A percentile compares a stretch with the other conserved stretches of the same genome.
Evolutionary conservation across 64 coral and sea anemone genomes (phyloP).

Genomic region (Montipora capricornis): DNA sequence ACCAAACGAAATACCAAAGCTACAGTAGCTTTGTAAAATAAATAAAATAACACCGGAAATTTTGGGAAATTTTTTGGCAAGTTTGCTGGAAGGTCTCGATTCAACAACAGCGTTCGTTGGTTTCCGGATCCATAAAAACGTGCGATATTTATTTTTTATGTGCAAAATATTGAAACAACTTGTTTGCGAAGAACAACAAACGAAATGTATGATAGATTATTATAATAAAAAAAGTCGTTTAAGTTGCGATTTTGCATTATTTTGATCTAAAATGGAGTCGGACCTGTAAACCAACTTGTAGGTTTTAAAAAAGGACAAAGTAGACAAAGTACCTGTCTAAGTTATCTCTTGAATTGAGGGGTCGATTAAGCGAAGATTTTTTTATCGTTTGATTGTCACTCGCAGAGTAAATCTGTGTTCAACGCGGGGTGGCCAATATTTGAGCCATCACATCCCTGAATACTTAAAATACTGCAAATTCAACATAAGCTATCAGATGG

Average conservation of each 20-base stretch:
- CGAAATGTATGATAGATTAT: not conserved
- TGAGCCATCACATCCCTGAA: slow-evolving; percentile 58
- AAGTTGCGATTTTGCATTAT: not conserved
- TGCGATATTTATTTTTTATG: slow-evolving; percentile 3
- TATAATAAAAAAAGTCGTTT: not conserved
- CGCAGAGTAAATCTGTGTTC: slow-evolving; percentile 7
- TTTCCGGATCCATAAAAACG: not conserved
- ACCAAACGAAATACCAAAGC: not conserved
- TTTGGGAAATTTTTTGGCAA: not conserved
- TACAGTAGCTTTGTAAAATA: not conserved
- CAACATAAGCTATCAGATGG: slow-evolving; percentile 73
- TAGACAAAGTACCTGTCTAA: slow-evolving; percentile 7
- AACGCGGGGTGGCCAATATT: slow-evolving; percentile 65
- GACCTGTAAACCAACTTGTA: not conserved
- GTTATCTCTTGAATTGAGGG: not conserved
- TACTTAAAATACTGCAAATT: slow-evolving; percentile 87
- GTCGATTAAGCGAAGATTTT: slow-evolving; percentile 6
- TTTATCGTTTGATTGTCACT: slow-evolving; percentile 44
- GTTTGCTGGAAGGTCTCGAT: not conserved
- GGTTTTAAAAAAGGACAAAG: not conserved
- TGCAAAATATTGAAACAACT: not conserved
- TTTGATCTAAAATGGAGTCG: not conserved
- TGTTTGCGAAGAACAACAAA: not conserved
- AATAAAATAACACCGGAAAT: slow-evolving; percentile 28
- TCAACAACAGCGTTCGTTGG: not conserved